These are phyloP conservation scores for Odontomyia ornata DNA, from an alignment of 2,888 invertebrate genomes.

Conservation along the genomic window DNA sequence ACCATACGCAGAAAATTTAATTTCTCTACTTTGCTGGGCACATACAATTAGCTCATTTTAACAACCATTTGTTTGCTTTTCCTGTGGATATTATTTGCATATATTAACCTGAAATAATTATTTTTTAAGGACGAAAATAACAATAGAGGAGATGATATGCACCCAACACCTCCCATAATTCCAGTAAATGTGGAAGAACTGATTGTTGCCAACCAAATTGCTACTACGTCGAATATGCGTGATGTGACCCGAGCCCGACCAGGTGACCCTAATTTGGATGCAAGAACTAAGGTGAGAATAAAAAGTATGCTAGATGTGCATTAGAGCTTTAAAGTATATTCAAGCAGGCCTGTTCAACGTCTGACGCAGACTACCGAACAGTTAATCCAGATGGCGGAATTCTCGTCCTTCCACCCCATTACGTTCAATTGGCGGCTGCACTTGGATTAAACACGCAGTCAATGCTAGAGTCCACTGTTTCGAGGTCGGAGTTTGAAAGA, in stretches of 20 bases:
- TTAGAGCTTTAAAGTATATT: neutral
- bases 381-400: conserved; percentile 66
- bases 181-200: conserved; percentile 46
- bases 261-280: neutral
- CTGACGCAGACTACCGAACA: conserved; percentile 56
- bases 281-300: conserved; percentile 1
- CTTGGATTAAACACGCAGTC: conserved; percentile 60
- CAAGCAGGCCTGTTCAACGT: conserved; percentile 3
- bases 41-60: no score
- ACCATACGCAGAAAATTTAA: no score
- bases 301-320: neutral
- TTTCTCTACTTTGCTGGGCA: no score
- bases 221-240: conserved; percentile 46
- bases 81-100: no score
- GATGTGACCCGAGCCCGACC: conserved; percentile 40
- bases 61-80: no score
- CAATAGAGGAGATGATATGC: conserved; percentile 57
- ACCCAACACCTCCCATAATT: conserved; percentile 39
- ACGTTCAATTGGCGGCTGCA: conserved; percentile 69
- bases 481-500: conserved; percentile 61
- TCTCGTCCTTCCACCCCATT: conserved; percentile 69
- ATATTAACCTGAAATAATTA: neutral
- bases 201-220: conserved; percentile 47
- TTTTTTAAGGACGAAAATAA: conserved; percentile 59
- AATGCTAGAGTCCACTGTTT: conserved; percentile 59